Percentiles rank a stretch among this genome's conserved stretches.
Evolutionary conservation across 2,797 vertebrate genomes (phyloP).

Genomic region (Anguilla marmorata): DNA sequence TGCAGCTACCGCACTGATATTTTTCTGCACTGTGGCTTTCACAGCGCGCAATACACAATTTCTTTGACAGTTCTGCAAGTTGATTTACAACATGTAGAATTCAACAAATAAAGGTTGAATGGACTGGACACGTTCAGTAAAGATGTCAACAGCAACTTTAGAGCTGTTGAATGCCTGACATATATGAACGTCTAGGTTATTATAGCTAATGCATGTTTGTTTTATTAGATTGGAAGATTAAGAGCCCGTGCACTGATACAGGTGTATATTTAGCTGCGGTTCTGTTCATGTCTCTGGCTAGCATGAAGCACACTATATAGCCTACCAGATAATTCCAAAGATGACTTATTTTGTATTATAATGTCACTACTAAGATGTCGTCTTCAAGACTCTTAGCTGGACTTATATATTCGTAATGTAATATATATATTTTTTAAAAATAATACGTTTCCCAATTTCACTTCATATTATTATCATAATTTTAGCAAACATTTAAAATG

Average conservation of each 20-base stretch:
- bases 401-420: not conserved
- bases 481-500: not conserved
- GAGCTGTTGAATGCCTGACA: not conserved
- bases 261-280: not conserved
- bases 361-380: not conserved
- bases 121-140: not conserved
- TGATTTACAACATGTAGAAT: not conserved
- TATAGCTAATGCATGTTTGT: not conserved
- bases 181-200: not conserved
- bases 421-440: not conserved
- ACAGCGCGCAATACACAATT: not conserved
- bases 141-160: not conserved
- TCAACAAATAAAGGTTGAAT: not conserved
- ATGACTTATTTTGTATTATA: not conserved
- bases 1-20: not conserved
- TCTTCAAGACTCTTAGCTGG: not conserved
- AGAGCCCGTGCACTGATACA: not conserved
- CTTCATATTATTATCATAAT: not conserved
- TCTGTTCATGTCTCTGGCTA: not conserved
- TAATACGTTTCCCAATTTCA: not conserved
- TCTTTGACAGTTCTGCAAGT: not conserved
- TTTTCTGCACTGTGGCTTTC: not conserved
- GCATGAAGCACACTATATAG: not conserved
- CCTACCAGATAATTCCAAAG: not conserved
- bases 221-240: not conserved